Percentiles rank a stretch among this genome's conserved stretches.
phyloP scores from a whole-genome alignment of 2,888 invertebrate species.

The Drosophila neutralis region DNA sequence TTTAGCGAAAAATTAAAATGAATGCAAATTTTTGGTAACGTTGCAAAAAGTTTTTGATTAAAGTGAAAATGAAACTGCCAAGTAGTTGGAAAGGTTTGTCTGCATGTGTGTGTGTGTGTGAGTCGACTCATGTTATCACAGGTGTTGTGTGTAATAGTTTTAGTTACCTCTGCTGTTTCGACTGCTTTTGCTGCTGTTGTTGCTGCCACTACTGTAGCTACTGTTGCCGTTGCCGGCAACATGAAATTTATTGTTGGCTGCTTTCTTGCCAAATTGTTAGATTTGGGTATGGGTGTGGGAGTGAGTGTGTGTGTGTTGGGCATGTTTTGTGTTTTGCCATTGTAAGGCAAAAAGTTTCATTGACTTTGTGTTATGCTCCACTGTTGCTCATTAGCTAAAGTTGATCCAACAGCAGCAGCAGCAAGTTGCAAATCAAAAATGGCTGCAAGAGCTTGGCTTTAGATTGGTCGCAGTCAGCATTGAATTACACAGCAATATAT shows the following conservation, averaged over 20 bases:
- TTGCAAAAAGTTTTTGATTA: slow-evolving; percentile 75
- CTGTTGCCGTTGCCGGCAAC: slow-evolving; percentile 41
- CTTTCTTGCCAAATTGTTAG: slow-evolving; percentile 36
- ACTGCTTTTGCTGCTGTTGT: slow-evolving; percentile 30
- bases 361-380: slow-evolving; percentile 46
- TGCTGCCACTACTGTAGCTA: slow-evolving; percentile 26
- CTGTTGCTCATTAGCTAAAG: slow-evolving; percentile 60
- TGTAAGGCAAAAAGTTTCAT: slow-evolving; percentile 62
- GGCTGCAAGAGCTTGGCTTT: slow-evolving; percentile 30
- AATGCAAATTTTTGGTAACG: slow-evolving; percentile 72
- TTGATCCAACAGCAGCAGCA: slow-evolving; percentile 33
- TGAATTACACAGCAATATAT: slow-evolving; percentile 22
- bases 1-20: slow-evolving; percentile 79
- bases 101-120: slow-evolving; percentile 9
- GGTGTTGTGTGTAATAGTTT: slow-evolving; percentile 67
- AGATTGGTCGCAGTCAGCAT: slow-evolving; percentile 9
- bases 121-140: slow-evolving; percentile 64
- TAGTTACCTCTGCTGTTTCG: slow-evolving; percentile 46
- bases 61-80: slow-evolving; percentile 76
- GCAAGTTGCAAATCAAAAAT: slow-evolving; percentile 39
- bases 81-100: slow-evolving; percentile 38
- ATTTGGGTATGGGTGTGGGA: slow-evolving; percentile 16
- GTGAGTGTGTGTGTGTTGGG: slow-evolving; percentile 17
- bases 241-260: slow-evolving; percentile 63
- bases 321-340: slow-evolving; percentile 51